Base-by-base conservation (phyloP, 2,888 invertebrate genomes). In the Caenorhabditis imperialis region DNA sequence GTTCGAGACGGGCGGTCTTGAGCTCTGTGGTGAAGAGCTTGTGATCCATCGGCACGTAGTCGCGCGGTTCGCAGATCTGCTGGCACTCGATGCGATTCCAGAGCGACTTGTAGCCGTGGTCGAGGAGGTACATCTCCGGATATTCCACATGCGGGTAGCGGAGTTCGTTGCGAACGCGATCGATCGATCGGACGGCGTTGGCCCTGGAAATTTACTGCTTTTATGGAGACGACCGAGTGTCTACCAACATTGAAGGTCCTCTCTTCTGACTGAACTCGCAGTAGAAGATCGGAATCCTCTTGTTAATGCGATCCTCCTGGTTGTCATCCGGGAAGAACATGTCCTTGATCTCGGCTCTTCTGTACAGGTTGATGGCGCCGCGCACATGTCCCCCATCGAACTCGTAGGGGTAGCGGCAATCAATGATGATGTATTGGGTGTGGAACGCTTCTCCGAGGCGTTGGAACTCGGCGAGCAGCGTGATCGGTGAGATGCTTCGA, bases 181-280 rank as follows among this genome's bases (percentile, higher is more conserved):
- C 97, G 27, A 92, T 90, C 50, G 93, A 92, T 4, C 97, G 92
- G 60, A 98, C 90, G 89, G 92, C 94, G 3, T 95, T 92, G 3
- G 84, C 84, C 85, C 74, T 74, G 48, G 6, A 58, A n/a, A 4
- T 37, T 54, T 54, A 45, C 7, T 45, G n/a, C n/a, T n/a, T n/a
- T n/a, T n/a, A n/a, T n/a, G n/a, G n/a, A n/a, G n/a, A n/a, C n/a
- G n/a, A n/a, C n/a, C n/a, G n/a, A n/a, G n/a, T n/a, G 8, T 4
- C 4, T 44, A 55, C 58, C 23, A 18, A 70, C 75, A 98, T 90
- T 84, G 93, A 93, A 0, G 98, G 98, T 1, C 96, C 99, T 61
- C 98, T 91, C 90, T 98, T 95, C 65, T 95, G 93, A 0, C 96
- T 96, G 91, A 96, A 99, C 89, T 99, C 99, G 90, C 99, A 79